These are phyloP conservation scores for Rynchops niger DNA, from an alignment of 2,113 vertebrate species.

Conservation along the genomic window DNA sequence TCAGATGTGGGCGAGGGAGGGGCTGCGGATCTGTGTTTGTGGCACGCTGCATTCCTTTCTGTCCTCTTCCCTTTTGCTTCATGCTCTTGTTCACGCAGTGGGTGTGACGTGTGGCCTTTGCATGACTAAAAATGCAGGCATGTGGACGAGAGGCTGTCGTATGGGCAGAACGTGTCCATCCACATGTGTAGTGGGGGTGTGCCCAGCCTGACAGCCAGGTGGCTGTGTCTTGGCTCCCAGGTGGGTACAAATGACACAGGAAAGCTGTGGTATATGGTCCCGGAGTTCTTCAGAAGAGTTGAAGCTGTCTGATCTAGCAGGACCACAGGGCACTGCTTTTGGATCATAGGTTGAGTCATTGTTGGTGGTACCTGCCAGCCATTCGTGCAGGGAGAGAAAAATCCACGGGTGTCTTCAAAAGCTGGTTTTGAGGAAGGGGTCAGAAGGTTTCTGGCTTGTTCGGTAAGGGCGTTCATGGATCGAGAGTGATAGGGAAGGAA, in stretches of 20 bases:
- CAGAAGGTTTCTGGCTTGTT: neutral
- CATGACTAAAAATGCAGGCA: neutral
- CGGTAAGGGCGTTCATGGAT: neutral
- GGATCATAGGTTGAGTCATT: rapidly evolving
- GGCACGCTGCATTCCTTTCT: neutral
- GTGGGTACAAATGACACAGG: neutral
- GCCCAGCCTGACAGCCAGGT: neutral
- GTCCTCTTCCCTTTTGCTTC: neutral
- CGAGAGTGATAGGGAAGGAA: neutral
- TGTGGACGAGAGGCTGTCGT: neutral
- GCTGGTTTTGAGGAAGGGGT: neutral
- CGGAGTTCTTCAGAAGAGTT: rapidly evolving
- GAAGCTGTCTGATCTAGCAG: neutral
- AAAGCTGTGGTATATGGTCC: neutral
- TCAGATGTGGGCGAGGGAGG: constrained; percentile 12
- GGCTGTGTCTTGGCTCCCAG: neutral
- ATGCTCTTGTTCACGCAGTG: rapidly evolving
- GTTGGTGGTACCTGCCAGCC: neutral
- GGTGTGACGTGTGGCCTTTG: neutral
- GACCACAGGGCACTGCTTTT: neutral
- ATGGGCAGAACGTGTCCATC: neutral
- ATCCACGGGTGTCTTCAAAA: neutral
- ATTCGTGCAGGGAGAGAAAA: neutral
- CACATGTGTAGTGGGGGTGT: neutral
- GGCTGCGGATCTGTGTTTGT: neutral